These are phyloP conservation scores for Hipposideros armiger DNA, from an alignment of 2,113 vertebrate species.

Conservation along the genomic window DNA sequence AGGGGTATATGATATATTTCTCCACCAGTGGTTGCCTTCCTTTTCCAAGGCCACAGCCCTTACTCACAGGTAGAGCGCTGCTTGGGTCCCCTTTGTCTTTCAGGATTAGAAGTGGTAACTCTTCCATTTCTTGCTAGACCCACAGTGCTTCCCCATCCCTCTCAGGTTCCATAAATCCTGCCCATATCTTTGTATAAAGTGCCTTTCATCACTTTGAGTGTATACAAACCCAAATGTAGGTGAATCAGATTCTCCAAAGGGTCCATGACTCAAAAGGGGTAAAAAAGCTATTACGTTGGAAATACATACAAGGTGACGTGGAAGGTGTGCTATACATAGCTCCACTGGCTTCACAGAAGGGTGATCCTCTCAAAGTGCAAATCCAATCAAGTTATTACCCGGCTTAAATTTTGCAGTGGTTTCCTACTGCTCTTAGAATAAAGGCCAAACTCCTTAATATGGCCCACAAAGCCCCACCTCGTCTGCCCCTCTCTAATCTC, in stretches of 20 bases:
- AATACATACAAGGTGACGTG: background rate
- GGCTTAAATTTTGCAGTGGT: background rate
- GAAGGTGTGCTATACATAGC: background rate
- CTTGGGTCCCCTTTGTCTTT: background rate
- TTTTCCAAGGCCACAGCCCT: background rate
- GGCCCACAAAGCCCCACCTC: background rate
- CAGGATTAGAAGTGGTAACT: background rate
- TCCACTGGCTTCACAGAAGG: background rate
- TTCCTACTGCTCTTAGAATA: background rate
- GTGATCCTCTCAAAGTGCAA: background rate
- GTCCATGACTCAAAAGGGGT: background rate
- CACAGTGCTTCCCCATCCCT: background rate
- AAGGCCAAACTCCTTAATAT: background rate
- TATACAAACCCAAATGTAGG: background rate
- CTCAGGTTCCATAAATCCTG: background rate
- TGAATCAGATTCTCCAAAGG: background rate
- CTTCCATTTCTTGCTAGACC: background rate
- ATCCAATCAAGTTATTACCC: background rate
- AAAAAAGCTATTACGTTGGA: background rate
- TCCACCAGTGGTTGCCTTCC: background rate
- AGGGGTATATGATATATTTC: background rate
- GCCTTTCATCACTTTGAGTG: background rate
- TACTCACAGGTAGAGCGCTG: background rate
- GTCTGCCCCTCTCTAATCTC: background rate
- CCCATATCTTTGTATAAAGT: background rate